A percentile compares a stretch with the other conserved stretches of the same genome.
phyloP scores from a whole-genome alignment of 2,113 vertebrate species.

The Channa argus region DNA sequence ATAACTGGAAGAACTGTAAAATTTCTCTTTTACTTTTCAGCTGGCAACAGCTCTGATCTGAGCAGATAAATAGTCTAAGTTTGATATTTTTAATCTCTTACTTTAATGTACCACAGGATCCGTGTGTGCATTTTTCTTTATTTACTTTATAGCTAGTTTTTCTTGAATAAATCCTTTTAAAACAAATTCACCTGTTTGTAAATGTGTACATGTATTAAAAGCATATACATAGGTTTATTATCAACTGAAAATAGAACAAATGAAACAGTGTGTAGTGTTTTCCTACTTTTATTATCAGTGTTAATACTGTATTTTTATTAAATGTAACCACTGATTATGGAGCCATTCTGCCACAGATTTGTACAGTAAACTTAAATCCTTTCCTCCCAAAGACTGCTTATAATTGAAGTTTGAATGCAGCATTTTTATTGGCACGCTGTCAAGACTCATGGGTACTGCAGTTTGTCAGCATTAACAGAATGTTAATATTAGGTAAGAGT shows the following conservation, averaged over 20 bases:
- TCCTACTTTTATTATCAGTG: not conserved
- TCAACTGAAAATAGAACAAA: not conserved
- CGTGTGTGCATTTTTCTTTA: too few species aligned
- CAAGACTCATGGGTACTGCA: not conserved
- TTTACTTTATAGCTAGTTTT: too few species aligned
- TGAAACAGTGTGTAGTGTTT: too few species aligned
- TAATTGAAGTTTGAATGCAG: not conserved
- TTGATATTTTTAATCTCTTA: not conserved
- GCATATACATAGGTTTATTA: not conserved
- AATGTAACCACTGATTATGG: not conserved
- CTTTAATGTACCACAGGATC: too few species aligned
- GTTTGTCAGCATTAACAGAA: not conserved
- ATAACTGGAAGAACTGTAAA: not conserved
- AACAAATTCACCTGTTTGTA: too few species aligned
- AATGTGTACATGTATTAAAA: too few species aligned
- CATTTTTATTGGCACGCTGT: not conserved
- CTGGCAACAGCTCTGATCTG: not conserved
- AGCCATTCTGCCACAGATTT: conserved; percentile 10
- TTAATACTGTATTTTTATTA: not conserved
- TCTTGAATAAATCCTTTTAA: too few species aligned
- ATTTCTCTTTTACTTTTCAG: not conserved
- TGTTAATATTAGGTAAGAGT: not conserved
- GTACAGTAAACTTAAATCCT: not conserved
- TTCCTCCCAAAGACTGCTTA: not conserved
- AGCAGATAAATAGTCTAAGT: not conserved